phyloP scores from a whole-genome alignment of 2,113 vertebrate species.

The Otus sunia region DNA sequence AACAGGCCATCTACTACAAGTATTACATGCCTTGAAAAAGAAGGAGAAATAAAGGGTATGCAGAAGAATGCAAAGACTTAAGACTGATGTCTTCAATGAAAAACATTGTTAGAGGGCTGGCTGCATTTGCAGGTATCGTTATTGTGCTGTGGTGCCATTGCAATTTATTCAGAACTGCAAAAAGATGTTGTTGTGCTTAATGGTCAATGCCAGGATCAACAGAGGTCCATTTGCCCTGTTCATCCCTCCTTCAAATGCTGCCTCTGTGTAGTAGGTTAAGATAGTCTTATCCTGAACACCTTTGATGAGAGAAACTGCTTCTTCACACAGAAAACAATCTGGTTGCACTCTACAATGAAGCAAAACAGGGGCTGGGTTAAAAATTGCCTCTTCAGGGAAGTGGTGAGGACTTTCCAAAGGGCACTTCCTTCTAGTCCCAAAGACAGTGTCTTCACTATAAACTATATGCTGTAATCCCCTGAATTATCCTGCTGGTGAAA shows the following conservation, averaged over 20 bases:
- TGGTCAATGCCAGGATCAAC: background rate
- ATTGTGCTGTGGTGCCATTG: background rate
- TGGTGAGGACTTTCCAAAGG: background rate
- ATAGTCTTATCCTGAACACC: background rate
- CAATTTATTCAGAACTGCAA: background rate
- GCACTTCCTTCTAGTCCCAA: background rate
- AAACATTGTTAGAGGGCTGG: background rate
- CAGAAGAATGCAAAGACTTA: background rate
- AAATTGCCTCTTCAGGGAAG: background rate
- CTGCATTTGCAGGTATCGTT: fast-evolving
- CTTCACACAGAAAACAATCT: background rate
- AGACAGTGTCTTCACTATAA: background rate
- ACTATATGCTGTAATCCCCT: background rate
- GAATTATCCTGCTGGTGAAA: background rate
- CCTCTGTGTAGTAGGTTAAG: background rate
- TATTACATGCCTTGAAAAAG: background rate
- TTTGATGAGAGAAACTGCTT: background rate
- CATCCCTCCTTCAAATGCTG: background rate
- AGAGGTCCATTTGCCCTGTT: background rate
- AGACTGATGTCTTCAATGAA: background rate
- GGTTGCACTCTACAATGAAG: background rate
- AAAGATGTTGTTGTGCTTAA: background rate
- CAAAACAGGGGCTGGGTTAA: background rate
- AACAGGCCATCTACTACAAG: background rate
- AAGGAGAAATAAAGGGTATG: background rate